Evolutionary conservation across 2,797 vertebrate species (phyloP), one percentile per base, ranked within the genome.

Genomic region (Coregonus sp.): DNA sequence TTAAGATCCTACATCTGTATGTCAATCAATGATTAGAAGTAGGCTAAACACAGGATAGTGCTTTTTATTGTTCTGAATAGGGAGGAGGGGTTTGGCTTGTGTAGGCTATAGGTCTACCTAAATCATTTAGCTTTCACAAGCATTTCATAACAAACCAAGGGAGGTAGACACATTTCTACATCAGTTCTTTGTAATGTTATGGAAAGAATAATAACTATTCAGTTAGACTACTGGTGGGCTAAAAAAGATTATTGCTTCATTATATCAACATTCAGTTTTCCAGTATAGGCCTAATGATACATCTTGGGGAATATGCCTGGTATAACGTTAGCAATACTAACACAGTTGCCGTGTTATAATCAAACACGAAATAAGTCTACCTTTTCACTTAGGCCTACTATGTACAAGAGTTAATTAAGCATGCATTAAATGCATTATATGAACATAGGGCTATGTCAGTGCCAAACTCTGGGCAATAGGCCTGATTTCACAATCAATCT

Each of bases 181-280:
- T 63, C 20, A 29, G 59, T 63, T 63, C 59, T 61, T n/a, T 61
- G 56, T n/a, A 61, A 61, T 61, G 56, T 20, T 61, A 20, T 61
- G 56, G 56, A 61, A 1, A 3, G n/a, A 61, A 20, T 11, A 5
- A 56, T n/a, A 56, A 56, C 16, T 18, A 16, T 56, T 6, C 52
- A 56, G 52, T 56, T 56, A n/a, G 15, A 16, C 40, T 47, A 47
- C 40, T 47, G 11, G 40, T 47, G 40, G 40, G 40, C 9, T 47
- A 47, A 47, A 47, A 47, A 47, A 47, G 9, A 47, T 47, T 9
- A 2, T 47, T 59, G n/a, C 56, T 59, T 59, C 5, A 59, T 20
- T 59, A 5, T 7, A 59, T 20, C 40, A 47, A 47, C 40, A 47
- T 11, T 11, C 40, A 12, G 40, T 47, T 47, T 47, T 59, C 56